A percentile compares a stretch with the other conserved stretches of the same genome.
Evolutionary conservation across 2,113 vertebrate genomes (phyloP).

Genomic region (Columba janthina): DNA sequence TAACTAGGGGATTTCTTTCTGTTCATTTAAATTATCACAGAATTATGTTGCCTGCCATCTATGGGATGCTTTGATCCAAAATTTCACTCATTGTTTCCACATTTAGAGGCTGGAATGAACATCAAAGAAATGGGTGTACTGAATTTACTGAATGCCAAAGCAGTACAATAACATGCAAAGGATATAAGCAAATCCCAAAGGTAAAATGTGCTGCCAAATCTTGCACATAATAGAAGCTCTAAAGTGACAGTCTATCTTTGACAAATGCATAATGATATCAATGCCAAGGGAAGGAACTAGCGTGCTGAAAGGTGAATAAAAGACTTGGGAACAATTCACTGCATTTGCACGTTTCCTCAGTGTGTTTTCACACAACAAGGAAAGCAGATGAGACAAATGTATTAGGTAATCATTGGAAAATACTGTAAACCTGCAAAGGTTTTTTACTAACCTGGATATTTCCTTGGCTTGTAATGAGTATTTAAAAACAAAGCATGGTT

Average conservation of each 20-base stretch:
- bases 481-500: constrained; percentile 51
- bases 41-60: constrained; percentile 69
- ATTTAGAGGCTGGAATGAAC: constrained; percentile 80
- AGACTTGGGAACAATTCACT: constrained; percentile 77
- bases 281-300: constrained; percentile 82
- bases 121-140: constrained; percentile 79
- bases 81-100: constrained; percentile 85
- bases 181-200: constrained; percentile 83
- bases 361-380: constrained; percentile 78
- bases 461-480: constrained; percentile 13
- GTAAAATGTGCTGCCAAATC: constrained; percentile 78
- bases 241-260: constrained; percentile 81
- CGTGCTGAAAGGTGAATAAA: constrained; percentile 79
- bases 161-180: constrained; percentile 82
- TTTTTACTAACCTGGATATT: constrained; percentile 58
- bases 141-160: constrained; percentile 80
- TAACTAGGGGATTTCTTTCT: constrained; percentile 26
- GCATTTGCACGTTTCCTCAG: constrained; percentile 78
- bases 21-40: constrained; percentile 69
- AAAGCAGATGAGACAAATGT: constrained; percentile 71
- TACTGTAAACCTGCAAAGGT: constrained; percentile 4
- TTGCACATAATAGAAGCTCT: constrained; percentile 80
- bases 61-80: constrained; percentile 79
- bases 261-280: constrained; percentile 79
- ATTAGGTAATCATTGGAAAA: constrained; percentile 67